Evolutionary conservation across 2,797 vertebrate species (phyloP), one percentile per base, ranked within the genome.

Genomic region (Buphagus erythrorhynchus): DNA sequence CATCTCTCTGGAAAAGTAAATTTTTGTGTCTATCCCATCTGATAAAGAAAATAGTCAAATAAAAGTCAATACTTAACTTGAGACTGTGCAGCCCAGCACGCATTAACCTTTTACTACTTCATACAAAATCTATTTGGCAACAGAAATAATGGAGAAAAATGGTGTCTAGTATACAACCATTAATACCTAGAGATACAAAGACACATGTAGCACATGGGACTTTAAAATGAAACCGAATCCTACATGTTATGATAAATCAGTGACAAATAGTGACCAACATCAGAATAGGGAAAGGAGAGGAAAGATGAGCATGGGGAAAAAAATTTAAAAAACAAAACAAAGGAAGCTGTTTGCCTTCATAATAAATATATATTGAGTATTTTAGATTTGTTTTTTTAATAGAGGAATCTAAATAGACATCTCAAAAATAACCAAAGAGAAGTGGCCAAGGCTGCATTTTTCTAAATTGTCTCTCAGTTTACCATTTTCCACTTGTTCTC

Each of bases 251-350:
- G 28, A 43, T 33, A 63, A 58, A 71, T 46, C 15, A 46, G 24
- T 36, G 25, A 73, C 10, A 74, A 77, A 62, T 6, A 36, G 38
- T 10, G 29, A 79, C 7, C 22, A 61, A 42, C 5, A 49, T 5
- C 22, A 65, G 15, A 85, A 69, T 1, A 58, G 52, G 5, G 12
- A 67, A 94, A 86, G 24, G 26, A 62, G 59, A 18, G 21, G 6
- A 68, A 91, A 65, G 9, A 61, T 13, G 5, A 3, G 13, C 8
- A 15, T 2, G 2, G 3, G 5, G 6, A 2, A 29, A 45, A 13
- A 10, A 19, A 15, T 13, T 5, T 5, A 52, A 20, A 20, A 15
- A 10, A 29, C 16, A 29, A 15, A 48, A 16, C 26, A 36, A 0
- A 31, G 10, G 8, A 58, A 48, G 17, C 3, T 57, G 4, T 48